These are phyloP conservation scores for Drosophila dives DNA, from an alignment of 2,888 invertebrate species.

Conservation along the genomic window DNA sequence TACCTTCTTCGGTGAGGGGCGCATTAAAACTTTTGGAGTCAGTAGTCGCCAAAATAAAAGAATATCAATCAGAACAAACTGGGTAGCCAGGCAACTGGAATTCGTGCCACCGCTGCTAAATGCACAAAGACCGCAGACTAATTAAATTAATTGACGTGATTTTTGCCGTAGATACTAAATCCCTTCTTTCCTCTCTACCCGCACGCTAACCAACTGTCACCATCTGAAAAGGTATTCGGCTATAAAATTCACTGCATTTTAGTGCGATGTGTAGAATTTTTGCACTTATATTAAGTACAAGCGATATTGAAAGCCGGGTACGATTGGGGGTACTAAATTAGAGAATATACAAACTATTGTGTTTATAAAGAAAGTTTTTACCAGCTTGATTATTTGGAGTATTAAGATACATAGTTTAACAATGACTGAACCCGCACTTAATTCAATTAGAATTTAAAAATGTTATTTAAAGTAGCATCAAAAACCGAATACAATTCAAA, in stretches of 20 bases:
- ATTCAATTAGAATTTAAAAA: not conserved
- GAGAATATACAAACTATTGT: not conserved
- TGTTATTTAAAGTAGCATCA: not conserved
- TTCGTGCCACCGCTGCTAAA: conserved; percentile 25
- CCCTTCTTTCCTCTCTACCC: conserved; percentile 11
- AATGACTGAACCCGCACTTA: not conserved
- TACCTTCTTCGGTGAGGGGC: not conserved
- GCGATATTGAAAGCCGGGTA: not conserved
- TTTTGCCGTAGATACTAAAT: conserved; percentile 66
- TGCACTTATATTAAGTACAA: not conserved
- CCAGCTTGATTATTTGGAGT: not conserved
- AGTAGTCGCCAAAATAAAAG: conserved; percentile 28
- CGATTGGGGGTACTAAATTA: not conserved
- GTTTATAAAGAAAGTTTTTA: not conserved
- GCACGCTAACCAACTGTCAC: not conserved
- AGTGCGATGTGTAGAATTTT: not conserved
- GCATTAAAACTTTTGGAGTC: conserved; percentile 28
- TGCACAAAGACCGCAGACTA: conserved; percentile 75
- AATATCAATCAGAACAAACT: conserved; percentile 9
- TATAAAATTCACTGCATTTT: conserved; percentile 15
- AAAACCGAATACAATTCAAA: not conserved
- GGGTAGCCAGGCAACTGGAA: not conserved
- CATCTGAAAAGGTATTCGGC: conserved; percentile 58
- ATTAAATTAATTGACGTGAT: conserved; percentile 81
- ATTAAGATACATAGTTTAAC: not conserved